Evolutionary conservation across 2,797 vertebrate genomes (phyloP), one percentile per base, ranked within the genome.

Genomic region (Carcharodon carcharias): DNA sequence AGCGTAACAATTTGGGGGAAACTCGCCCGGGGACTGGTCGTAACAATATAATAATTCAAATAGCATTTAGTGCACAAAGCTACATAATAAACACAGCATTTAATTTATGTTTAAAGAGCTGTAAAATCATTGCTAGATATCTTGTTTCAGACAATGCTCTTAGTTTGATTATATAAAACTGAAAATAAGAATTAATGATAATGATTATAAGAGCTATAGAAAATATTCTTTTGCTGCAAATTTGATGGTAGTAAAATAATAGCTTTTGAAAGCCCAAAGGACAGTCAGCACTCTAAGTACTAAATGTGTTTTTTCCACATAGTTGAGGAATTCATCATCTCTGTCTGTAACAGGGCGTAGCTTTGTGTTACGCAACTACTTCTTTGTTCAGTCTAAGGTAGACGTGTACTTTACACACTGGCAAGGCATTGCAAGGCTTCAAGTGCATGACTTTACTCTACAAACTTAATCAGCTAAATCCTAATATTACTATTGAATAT

Each of bases 361-460:
- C 91, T 63, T 65, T 67, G 61, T 67, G 61, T 93, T 67, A 26
- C 8, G 61, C 61, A 93, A 93, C 21, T 40, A 93, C 35, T 65
- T 93, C 91, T 65, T 93, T 93, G 69, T 95, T 73, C 65, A 35
- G 67, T 54, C 11, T 56, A 35, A 95, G 31, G 94, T 95, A 73
- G 31, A 95, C 45, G 50, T 95, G 94, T 95, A 73, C 45, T 56
- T 73, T 77, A 18, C 56, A 54, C 50, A 77, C 50, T 77, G 94
- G 69, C 31, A 58, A 1, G 35, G 35, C 56, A 92, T 31, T 63
- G 58, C 28, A 56, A 0, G 3, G 56, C 3, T 71, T 50, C 91
- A 67, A 40, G n/a, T 65, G 8, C 18, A 63, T 65, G 40, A 14
- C 26, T 54, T 95, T 95, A 45, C 69, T 71, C 9, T 95, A 28